Percentiles rank a stretch among this genome's conserved stretches.
These are phyloP conservation scores for Epizoanthus illoricatus DNA, from an alignment of 92 coral and sea anemone species.

Conservation along the genomic window DNA sequence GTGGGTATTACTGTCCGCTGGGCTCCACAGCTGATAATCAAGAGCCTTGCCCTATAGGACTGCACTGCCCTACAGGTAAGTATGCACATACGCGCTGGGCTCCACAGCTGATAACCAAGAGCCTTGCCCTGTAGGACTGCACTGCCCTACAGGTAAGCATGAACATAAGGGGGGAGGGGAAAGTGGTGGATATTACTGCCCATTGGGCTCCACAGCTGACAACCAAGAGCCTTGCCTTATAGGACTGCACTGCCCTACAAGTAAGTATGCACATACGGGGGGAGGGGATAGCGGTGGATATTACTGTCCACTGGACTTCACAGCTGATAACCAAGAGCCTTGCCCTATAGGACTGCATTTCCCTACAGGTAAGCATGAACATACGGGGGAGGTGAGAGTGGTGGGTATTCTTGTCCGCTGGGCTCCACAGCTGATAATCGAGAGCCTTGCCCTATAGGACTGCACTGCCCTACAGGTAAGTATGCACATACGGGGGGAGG, in stretches of 20 bases:
- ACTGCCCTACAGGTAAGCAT: conserved; percentile 83
- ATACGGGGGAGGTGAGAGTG: background rate
- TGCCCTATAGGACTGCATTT: conserved; percentile 94
- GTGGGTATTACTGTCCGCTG: conserved; percentile 74
- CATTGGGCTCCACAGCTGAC: conserved; percentile 56
- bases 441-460: conserved; percentile 84
- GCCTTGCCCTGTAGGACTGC: conserved; percentile 88
- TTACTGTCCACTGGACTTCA: conserved; percentile 87
- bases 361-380: conserved; percentile 69
- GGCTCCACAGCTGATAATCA: conserved; percentile 59
- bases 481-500: no score
- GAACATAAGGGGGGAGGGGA: background rate
- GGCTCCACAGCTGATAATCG: conserved; percentile 58
- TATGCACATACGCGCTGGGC: conserved; percentile 48
- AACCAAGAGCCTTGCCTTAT: conserved; percentile 75
- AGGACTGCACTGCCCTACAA: conserved; percentile 81
- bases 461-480: conserved; percentile 88
- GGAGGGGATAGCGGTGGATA: conserved; percentile 53
- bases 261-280: conserved; percentile 37
- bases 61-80: conserved; percentile 88
- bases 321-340: conserved; percentile 61
- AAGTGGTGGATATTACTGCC: conserved; percentile 75
- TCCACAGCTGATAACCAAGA: conserved; percentile 65
- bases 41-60: conserved; percentile 84
- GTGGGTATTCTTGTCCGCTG: conserved; percentile 74